A percentile compares a stretch with the other conserved stretches of the same genome.
Evolutionary conservation across 2,888 invertebrate genomes (phyloP).

Genomic region (Argynnis bischoffii): DNA sequence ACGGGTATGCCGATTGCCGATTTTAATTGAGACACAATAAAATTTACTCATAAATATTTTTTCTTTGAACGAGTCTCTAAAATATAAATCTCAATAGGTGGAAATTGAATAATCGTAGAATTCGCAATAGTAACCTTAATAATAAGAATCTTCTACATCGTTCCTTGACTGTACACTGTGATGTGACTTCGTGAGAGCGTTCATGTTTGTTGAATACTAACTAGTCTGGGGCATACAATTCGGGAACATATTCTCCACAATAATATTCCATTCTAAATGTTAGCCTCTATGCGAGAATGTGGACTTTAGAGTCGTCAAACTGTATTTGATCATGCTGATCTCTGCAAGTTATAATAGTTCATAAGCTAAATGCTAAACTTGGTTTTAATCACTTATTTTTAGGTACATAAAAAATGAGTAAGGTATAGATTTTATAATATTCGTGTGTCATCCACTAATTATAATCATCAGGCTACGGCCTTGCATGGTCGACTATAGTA

Average conservation of each 20-base stretch:
- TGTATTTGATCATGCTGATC: background rate
- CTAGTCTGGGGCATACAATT: slow-evolving; percentile 10
- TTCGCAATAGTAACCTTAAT: background rate
- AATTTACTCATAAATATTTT: too few species aligned
- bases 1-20: too few species aligned
- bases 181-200: slow-evolving; percentile 6
- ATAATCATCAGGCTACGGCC: too few species aligned
- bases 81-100: background rate
- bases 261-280: slow-evolving; percentile 6
- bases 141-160: slow-evolving; percentile 10
- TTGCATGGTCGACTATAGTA: too few species aligned
- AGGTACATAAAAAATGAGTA: too few species aligned
- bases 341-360: too few species aligned
- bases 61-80: too few species aligned
- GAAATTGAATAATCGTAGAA: background rate
- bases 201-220: slow-evolving; percentile 18
- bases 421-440: too few species aligned
- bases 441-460: too few species aligned
- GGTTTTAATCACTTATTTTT: too few species aligned
- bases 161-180: slow-evolving; percentile 10
- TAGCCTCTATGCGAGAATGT: slow-evolving; percentile 6
- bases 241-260: slow-evolving; percentile 5
- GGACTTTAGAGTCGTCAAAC: background rate
- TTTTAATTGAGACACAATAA: too few species aligned
- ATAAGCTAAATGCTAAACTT: background rate